Evolutionary conservation across 1,140 invertebrate genomes (phyloP).

Genomic region (Pseudachorutes palmiensis): DNA sequence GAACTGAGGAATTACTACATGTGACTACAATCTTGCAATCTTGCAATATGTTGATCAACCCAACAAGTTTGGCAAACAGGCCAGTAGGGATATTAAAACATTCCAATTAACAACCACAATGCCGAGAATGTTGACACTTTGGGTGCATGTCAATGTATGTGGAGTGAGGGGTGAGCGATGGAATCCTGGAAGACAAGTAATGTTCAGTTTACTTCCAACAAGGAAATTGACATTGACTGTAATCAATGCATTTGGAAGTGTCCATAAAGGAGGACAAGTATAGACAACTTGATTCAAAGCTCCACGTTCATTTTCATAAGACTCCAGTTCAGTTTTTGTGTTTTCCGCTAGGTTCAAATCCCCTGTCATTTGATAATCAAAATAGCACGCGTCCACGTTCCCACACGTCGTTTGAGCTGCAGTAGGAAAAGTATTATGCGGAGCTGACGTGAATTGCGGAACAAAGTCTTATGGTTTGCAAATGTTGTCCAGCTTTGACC

Average conservation of each 20-base stretch:
- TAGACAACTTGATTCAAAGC: neutral
- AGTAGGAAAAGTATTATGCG: neutral
- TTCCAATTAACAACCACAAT: too few species aligned
- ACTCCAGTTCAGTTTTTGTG: neutral
- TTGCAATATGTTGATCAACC: too few species aligned
- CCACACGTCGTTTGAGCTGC: neutral
- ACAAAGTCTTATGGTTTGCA: neutral
- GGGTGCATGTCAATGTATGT: too few species aligned
- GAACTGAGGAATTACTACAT: too few species aligned
- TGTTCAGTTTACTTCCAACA: neutral
- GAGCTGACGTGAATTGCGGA: neutral
- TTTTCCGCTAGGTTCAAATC: neutral
- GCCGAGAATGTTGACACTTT: too few species aligned
- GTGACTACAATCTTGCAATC: too few species aligned
- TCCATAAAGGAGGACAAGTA: neutral
- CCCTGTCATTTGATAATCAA: constrained; percentile 8
- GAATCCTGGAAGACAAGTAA: neutral
- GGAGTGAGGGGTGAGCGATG: too few species aligned
- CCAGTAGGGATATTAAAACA: too few species aligned
- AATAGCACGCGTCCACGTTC: neutral
- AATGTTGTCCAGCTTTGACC: neutral
- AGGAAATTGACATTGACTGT: neutral
- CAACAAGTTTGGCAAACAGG: too few species aligned
- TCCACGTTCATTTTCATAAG: neutral
- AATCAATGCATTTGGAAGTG: neutral